Conservation (phyloP, 1,140 invertebrate genomes). For the Penaeus chinensis region DNA sequence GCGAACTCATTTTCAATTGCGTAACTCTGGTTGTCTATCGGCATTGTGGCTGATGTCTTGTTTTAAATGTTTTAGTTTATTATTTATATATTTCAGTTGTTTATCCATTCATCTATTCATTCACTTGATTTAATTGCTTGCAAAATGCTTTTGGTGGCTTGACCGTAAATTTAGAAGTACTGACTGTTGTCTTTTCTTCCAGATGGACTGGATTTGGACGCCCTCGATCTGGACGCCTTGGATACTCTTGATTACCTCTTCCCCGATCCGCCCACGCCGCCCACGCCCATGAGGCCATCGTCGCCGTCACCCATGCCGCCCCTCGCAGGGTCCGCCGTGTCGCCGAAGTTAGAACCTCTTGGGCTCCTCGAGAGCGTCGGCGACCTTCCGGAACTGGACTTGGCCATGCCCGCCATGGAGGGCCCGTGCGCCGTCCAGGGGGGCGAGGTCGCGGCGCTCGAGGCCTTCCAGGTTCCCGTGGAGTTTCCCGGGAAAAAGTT, state of each 20-base stretch:
- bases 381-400: not conserved
- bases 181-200: not conserved
- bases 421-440: not conserved
- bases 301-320: conserved; percentile 1
- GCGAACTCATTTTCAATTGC: too few species aligned
- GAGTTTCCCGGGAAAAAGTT: not conserved
- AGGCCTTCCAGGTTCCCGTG: not conserved
- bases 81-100: too few species aligned
- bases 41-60: too few species aligned
- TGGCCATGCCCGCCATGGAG: not conserved
- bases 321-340: not conserved
- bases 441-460: not conserved
- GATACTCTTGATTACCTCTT: conserved; percentile 54
- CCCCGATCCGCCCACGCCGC: conserved; percentile 44
- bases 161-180: not conserved
- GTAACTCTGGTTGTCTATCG: too few species aligned
- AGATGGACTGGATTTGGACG: conserved; percentile 47
- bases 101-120: too few species aligned
- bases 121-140: not conserved
- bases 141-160: not conserved
- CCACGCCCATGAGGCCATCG: conserved; percentile 4
- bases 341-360: not conserved
- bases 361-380: not conserved
- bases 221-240: conserved; percentile 40
- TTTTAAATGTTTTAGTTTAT: too few species aligned